Evolutionary conservation across 2,113 vertebrate species (phyloP), one percentile per base, ranked within the genome.

Genomic region (Numida meleagris): DNA sequence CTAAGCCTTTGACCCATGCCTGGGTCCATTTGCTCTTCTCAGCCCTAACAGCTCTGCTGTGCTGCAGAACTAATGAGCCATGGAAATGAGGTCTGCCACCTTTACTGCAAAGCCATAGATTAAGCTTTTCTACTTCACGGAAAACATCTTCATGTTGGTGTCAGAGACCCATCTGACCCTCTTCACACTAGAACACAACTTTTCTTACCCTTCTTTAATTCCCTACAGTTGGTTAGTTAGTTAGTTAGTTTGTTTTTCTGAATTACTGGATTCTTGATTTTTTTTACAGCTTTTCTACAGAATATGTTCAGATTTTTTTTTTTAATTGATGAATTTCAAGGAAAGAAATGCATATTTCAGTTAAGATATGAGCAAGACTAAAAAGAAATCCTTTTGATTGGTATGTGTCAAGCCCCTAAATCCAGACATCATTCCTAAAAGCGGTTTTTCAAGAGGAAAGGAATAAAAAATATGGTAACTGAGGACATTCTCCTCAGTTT

Each of bases 1-100:
- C 82, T 82, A 45, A 61, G 86, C 36, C 8, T 70, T 87, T 90
- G 93, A 91, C 85, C 91, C 48, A 5, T 9, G 65, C 40, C 36
- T 57, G 36, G 40, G 63, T 88, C 76, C 65, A 81, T 46, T 62
- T 57, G 88, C 59, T 36, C 79, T 33, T 50, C 84, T 55, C 11
- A 67, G 63, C 67, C 62, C 33, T 48, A 48, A 25, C 10, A 58
- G 33, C 18, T 19, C 31, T 2, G 0, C 1, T 1, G 42, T 17
- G 27, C 38, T 21, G 12, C 1, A 5, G 0, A 0, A 23, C 27
- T 45, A 16, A 65, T 4, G 6, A 93, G 17, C 38, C 71, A 53
- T 4, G 2, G 18, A 42, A 89, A 67, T 0, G 2, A 45, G n/a
- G 36, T 91, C 43, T 92, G 66, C 20, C 20, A 23, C 27, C 24